A percentile compares a stretch with the other conserved stretches of the same genome.
Conservation (phyloP, 1,140 invertebrate genomes). For the Drosophila bifasciata region DNA sequence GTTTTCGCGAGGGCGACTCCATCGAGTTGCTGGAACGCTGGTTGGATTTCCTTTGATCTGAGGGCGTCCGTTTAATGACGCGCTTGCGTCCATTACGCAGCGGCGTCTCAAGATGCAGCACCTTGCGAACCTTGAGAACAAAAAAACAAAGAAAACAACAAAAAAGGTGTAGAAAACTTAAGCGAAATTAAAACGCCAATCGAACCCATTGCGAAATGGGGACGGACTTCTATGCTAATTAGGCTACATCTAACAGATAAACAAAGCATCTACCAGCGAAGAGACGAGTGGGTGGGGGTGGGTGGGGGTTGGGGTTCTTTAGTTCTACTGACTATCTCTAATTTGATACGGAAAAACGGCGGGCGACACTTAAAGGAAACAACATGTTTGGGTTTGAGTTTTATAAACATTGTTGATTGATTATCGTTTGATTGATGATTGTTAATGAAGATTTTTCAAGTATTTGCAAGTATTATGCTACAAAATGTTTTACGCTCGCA, state of each 20-base stretch:
- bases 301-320: no score
- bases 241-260: constrained; percentile 8
- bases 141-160: constrained; percentile 34
- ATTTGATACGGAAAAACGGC: neutral
- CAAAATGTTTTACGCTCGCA: neutral
- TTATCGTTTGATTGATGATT: constrained; percentile 40
- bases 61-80: constrained; percentile 33
- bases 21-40: constrained; percentile 10
- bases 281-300: no score
- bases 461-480: constrained; percentile 33
- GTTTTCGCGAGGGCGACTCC: constrained; percentile 44
- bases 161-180: constrained; percentile 15
- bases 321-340: neutral
- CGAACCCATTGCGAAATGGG: constrained; percentile 11
- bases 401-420: constrained; percentile 45
- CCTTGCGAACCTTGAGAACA: constrained; percentile 42
- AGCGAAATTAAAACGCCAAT: constrained; percentile 8
- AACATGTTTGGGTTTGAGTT: constrained; percentile 37
- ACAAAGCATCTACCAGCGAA: no score
- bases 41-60: constrained; percentile 2
- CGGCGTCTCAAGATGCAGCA: constrained; percentile 62
- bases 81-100: constrained; percentile 69
- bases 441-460: constrained; percentile 42
- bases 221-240: constrained; percentile 18
- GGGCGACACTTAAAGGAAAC: constrained; percentile 33